Evolutionary conservation across 2,797 vertebrate genomes (phyloP).

Genomic region (Dromococcyx pavoninus): DNA sequence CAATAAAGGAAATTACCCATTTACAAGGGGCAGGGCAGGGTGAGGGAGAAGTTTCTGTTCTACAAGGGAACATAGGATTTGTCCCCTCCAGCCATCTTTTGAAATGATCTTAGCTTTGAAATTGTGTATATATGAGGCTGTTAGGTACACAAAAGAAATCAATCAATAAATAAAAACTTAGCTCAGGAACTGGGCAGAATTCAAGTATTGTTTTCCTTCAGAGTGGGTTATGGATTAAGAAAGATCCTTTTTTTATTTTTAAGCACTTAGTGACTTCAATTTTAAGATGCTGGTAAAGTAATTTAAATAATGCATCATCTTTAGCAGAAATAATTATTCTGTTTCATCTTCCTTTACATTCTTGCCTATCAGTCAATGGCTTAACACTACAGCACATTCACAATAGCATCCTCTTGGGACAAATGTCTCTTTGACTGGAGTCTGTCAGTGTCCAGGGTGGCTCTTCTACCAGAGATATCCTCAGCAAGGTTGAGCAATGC

Average conservation of each 20-base stretch:
- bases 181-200: not conserved
- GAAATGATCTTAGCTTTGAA: conserved; percentile 7
- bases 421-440: not conserved
- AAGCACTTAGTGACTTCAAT: not conserved
- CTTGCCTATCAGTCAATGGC: not conserved
- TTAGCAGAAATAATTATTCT: conserved; percentile 32
- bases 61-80: not conserved
- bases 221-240: not conserved
- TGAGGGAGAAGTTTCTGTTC: not conserved
- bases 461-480: not conserved
- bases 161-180: not conserved
- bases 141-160: not conserved
- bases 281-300: not conserved
- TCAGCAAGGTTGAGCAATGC: not conserved
- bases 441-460: not conserved
- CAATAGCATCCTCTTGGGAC: not conserved
- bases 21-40: not conserved
- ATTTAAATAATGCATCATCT: conserved; percentile 13
- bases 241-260: not conserved
- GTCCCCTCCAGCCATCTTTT: not conserved
- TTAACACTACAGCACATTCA: not conserved
- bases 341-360: conserved; percentile 18
- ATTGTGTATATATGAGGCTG: not conserved
- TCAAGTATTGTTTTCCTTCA: not conserved
- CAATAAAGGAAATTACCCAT: not conserved